Evolutionary conservation across 1,140 invertebrate species (phyloP).

Genomic region (Meloidogyne floridensis): DNA sequence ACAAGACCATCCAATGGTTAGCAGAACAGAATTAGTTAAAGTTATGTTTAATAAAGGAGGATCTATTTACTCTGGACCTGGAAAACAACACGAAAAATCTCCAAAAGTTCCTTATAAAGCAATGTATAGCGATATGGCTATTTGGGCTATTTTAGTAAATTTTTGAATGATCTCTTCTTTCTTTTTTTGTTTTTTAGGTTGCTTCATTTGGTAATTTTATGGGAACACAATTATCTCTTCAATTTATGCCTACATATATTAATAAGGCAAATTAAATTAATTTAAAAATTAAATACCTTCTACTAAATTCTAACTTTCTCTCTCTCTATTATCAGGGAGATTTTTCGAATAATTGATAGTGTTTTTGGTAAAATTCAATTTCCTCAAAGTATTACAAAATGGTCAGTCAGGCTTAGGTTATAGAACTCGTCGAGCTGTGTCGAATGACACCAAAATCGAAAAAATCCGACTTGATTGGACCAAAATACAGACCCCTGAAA

Average conservation of each 20-base stretch:
- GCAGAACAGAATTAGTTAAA: slow-evolving; percentile 49
- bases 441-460: too few relatives aligned
- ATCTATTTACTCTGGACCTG: slow-evolving; percentile 54
- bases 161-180: too few relatives aligned
- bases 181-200: slow-evolving; percentile 28
- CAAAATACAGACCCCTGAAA: too few relatives aligned
- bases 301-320: too few relatives aligned
- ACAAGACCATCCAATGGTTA: slow-evolving; percentile 50
- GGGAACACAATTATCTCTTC: slow-evolving; percentile 53
- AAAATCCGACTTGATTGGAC: too few relatives aligned
- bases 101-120: slow-evolving; percentile 54
- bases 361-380: too few relatives aligned
- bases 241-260: slow-evolving; percentile 54
- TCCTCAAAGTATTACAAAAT: too few relatives aligned
- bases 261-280: slow-evolving; percentile 42
- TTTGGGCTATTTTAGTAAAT: slow-evolving; percentile 51
- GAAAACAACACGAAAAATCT: slow-evolving; percentile 47
- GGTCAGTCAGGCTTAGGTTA: too few relatives aligned
- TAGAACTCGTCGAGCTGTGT: too few relatives aligned
- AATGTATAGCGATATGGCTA: slow-evolving; percentile 48
- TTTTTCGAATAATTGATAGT: too few relatives aligned
- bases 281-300: too few relatives aligned
- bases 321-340: too few relatives aligned
- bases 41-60: slow-evolving; percentile 49
- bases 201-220: slow-evolving; percentile 57